phyloP scores from a whole-genome alignment of 37 sponge, comb jelly and placozoan genomes.

The Diacarnus erythraeanus region DNA sequence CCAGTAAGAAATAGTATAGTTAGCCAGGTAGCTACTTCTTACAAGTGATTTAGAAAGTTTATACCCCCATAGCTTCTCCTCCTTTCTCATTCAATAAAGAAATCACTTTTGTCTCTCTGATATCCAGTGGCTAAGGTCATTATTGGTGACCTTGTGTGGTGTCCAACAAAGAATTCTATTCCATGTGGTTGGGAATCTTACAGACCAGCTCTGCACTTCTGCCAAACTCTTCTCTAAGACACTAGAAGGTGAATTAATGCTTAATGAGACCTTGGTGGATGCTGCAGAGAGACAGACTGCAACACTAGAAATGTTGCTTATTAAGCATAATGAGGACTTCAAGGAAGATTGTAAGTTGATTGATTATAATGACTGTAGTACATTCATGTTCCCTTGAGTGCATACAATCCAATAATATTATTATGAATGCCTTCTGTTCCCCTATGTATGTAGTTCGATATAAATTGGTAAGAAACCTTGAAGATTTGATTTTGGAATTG shows the following conservation, averaged over 20 bases:
- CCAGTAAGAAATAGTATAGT: neutral
- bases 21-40: neutral
- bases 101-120: neutral
- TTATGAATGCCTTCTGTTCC: too few species aligned
- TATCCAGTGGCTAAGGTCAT: neutral
- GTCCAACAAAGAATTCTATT: neutral
- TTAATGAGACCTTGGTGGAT: neutral
- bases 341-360: conserved; percentile 3
- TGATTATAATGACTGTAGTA: neutral
- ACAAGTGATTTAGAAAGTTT: too few species aligned
- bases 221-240: neutral
- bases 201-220: neutral
- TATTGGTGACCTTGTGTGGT: neutral
- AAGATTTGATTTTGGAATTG: conserved; percentile 14
- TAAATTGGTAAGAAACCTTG: conserved; percentile 13
- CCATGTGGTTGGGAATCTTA: neutral
- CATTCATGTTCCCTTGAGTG: too few species aligned
- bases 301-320: conserved; percentile 14
- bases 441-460: neutral
- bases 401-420: too few species aligned
- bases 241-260: neutral
- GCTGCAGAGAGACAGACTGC: neutral
- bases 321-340: neutral
- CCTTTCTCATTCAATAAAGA: too few species aligned
- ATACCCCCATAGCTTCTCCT: neutral